A percentile compares a stretch with the other conserved stretches of the same genome.
Conservation (phyloP, 2,888 invertebrate species). For the Hylaea fasciaria region DNA sequence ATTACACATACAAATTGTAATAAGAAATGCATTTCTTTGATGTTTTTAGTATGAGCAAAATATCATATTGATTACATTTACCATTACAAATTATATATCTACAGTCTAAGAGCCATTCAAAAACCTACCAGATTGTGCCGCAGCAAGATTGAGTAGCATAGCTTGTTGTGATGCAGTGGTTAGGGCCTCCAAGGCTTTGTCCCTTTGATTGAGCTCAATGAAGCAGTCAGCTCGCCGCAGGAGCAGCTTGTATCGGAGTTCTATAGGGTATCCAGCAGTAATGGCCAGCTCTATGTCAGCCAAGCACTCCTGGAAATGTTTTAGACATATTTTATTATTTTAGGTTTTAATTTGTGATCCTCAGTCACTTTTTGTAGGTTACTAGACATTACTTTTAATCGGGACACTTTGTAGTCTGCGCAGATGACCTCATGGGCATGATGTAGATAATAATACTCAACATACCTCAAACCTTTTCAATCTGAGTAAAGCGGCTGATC, state of each 20-base stretch:
- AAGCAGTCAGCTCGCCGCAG: slow-evolving; percentile 87
- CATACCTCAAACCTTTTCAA: slow-evolving; percentile 85
- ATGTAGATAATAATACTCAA: background rate
- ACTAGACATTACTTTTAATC: too few species aligned
- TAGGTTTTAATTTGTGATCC: too few species aligned
- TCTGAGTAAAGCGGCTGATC: slow-evolving; percentile 87
- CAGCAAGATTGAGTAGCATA: slow-evolving; percentile 46
- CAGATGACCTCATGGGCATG: too few species aligned
- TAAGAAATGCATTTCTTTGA: too few species aligned
- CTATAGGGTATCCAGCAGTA: slow-evolving; percentile 85
- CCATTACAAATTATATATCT: too few species aligned
- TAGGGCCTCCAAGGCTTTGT: slow-evolving; percentile 65
- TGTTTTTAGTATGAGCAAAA: too few species aligned
- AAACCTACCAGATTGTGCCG: slow-evolving; percentile 53
- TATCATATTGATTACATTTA: too few species aligned
- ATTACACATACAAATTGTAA: too few species aligned
- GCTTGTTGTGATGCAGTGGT: slow-evolving; percentile 54
- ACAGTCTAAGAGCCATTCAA: background rate
- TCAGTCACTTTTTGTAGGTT: too few species aligned
- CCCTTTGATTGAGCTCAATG: slow-evolving; percentile 75
- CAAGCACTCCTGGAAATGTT: slow-evolving; percentile 84
- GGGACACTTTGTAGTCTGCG: background rate
- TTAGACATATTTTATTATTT: slow-evolving; percentile 13
- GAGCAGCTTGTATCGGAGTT: slow-evolving; percentile 87
- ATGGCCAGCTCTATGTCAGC: slow-evolving; percentile 87